phyloP scores from a whole-genome alignment of 1,140 invertebrate genomes.

The Cardiocondyla obscurior region DNA sequence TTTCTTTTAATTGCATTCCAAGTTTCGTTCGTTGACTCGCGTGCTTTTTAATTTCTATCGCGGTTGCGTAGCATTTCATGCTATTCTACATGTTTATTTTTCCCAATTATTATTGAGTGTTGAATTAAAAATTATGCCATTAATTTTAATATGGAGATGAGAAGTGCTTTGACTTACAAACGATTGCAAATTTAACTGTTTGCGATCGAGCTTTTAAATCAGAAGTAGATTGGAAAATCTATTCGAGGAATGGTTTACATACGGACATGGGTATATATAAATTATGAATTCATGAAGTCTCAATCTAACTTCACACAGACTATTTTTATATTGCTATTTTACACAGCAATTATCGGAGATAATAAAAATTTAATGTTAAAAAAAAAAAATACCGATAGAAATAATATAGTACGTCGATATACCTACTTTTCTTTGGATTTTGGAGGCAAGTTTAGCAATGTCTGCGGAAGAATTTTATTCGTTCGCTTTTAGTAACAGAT shows the following conservation, averaged over 20 bases:
- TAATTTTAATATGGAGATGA: neutral
- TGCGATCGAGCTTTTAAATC: neutral
- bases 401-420: neutral
- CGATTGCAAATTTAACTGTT: neutral
- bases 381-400: neutral
- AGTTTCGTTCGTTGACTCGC: conserved; percentile 25
- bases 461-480: neutral
- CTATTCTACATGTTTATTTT: neutral
- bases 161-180: neutral
- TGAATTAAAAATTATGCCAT: neutral
- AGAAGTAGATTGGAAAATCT: neutral
- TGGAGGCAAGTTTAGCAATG: neutral
- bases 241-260: neutral
- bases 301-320: neutral
- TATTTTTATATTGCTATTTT: neutral
- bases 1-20: conserved; percentile 64
- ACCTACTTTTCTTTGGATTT: neutral
- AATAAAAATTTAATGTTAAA: neutral
- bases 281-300: neutral
- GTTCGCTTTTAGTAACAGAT: neutral
- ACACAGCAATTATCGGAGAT: neutral
- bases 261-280: neutral
- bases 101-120: neutral
- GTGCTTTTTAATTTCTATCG: conserved; percentile 45
- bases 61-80: neutral